A percentile compares a stretch with the other conserved stretches of the same genome.
Conservation (phyloP, 2,113 vertebrate genomes). For the Chelonoidis abingdonii region DNA sequence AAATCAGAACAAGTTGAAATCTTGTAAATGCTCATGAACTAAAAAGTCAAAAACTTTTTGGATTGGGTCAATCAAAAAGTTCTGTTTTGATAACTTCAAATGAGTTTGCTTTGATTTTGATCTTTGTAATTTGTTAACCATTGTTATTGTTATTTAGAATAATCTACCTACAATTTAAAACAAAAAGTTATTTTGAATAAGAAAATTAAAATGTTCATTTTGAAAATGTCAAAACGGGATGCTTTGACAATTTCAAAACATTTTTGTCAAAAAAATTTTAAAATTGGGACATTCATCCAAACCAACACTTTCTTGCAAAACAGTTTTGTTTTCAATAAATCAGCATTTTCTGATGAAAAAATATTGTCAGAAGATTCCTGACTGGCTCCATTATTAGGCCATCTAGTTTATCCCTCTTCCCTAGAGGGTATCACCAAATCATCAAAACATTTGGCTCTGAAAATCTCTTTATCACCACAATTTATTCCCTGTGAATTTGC, state of each 20-base stretch:
- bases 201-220: background rate
- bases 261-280: background rate
- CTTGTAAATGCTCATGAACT: background rate
- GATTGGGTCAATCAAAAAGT: background rate
- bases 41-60: background rate
- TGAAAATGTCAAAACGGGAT: background rate
- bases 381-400: fast-evolving
- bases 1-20: background rate
- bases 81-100: background rate
- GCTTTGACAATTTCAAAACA: background rate
- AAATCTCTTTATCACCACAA: background rate
- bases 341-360: background rate
- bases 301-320: background rate
- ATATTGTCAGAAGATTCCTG: background rate
- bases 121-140: background rate
- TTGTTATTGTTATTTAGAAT: background rate
- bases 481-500: conserved; percentile 63
- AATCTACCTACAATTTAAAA: background rate
- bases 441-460: conserved; percentile 48
- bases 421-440: background rate
- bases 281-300: background rate
- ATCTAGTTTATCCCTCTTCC: background rate
- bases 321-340: background rate
- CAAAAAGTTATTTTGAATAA: background rate
- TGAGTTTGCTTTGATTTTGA: background rate